These are phyloP conservation scores for Pelosia muscerda DNA, from an alignment of 2,888 invertebrate genomes.

Conservation along the genomic window DNA sequence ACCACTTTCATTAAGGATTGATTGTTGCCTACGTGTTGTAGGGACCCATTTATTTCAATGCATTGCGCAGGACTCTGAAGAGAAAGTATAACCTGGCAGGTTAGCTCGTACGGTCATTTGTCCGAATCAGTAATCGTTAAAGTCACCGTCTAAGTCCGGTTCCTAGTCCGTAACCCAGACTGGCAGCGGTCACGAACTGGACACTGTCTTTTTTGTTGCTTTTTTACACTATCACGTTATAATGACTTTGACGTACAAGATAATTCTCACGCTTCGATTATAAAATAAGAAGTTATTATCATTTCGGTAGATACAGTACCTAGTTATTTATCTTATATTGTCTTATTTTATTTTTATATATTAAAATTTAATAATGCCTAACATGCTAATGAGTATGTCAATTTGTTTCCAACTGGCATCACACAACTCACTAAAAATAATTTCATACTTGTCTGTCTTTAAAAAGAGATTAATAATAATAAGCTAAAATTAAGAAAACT, in stretches of 20 bases:
- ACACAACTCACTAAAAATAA: too few species aligned
- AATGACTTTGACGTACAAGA: background rate
- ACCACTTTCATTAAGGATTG: too few species aligned
- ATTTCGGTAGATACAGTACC: background rate
- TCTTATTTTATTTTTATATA: too few species aligned
- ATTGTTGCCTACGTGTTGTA: too few species aligned
- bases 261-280: background rate
- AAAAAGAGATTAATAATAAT: too few species aligned
- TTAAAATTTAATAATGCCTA: too few species aligned
- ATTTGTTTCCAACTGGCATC: too few species aligned
- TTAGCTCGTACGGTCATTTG: background rate
- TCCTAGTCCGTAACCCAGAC: constrained; percentile 2
- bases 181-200: constrained; percentile 4
- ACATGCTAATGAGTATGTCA: too few species aligned
- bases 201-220: background rate
- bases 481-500: too few species aligned
- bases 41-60: background rate
- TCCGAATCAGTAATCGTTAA: background rate
- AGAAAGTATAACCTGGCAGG: background rate
- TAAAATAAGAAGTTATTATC: background rate
- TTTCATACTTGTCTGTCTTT: too few species aligned
- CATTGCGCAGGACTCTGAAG: background rate
- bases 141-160: constrained; percentile 1
- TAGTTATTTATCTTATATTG: too few species aligned
- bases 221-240: background rate